Evolutionary conservation across 2,888 invertebrate genomes (phyloP), one percentile per base, ranked within the genome.

Genomic region (Andrena flavipes): DNA sequence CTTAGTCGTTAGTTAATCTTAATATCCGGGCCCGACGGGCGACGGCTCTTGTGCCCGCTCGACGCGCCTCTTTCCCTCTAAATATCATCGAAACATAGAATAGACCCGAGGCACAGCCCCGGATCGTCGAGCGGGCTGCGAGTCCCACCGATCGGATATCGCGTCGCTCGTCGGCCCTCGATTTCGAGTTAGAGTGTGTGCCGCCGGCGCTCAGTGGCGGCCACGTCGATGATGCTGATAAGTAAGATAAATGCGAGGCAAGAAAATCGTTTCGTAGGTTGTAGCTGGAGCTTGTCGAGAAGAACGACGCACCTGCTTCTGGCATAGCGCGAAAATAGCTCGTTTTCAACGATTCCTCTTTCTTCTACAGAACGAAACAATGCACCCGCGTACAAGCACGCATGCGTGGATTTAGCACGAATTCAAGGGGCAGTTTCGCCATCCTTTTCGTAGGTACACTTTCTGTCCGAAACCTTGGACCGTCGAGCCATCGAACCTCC

Each of bases 1-100:
- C 77, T 71, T 90, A 88, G 83, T 83, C 62, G 85, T 80, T 86
- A 86, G 76, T 74, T 76, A 84, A 88, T 77, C 75, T 84, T 87
- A 84, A 87, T 79, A 84, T 73, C 76, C 13, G 20, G 56, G 33
- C 23, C 60, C 29, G 20, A 20, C 70, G 62, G 56, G 59, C 62
- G 72, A 79, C 65, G 69, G 62, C 59, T 4, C 56, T 10, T 23
- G 23, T 20, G 20, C 26, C 23, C 23, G 54, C 20, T 23, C 54
- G 23, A 20, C 56, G 23, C 10, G 56, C 13, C 56, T 56, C 23
- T 56, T 23, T 8, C 23, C 23, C 23, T 26, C 51, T 20, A 51
- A 20, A 8, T 20, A 51, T 56, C 56, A 56, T 26, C 10, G 42
- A 42, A 42, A 5, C 42, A 8, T 54, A 54, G 20, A 54, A 56